Base-by-base conservation (phyloP, 2,113 vertebrate genomes). In the Poeciliopsis turrubarensis region DNA sequence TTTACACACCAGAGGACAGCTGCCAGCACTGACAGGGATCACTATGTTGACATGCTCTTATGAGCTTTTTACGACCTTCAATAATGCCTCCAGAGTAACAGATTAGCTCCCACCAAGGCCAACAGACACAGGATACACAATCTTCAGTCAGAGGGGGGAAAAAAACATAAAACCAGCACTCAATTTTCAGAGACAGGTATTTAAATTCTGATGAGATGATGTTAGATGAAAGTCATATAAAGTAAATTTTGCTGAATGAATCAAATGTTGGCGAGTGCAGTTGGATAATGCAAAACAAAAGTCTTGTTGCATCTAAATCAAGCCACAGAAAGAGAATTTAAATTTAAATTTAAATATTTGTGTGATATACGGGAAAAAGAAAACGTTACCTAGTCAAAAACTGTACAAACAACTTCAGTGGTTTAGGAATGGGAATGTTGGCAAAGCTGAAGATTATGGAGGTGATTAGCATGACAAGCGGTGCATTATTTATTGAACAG, bases 1-100 rank as follows among this genome's bases (percentile, higher is more conserved):
- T 29, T 61, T 81, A 80, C 72, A 66, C 72, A 66, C 70, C 32
- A 13, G 62, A 74, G 80, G 75, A 79, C 34, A 44, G 67, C 83
- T 81, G 73, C 65, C 88, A 85, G 76, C 78, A 6, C n/a, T 70
- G 84, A 83, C 72, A 78, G 81, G 61, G 68, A 31, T 60, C 81
- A 67, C 70, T 85, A 73, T 83, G 80, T 85, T 82, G 80, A 66
- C 69, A 77, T n/a, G 25, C 41, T 68, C 51, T 73, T 60, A 81
- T 72, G 73, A 83, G 79, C 68, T 80, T 60, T 67, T 67, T 51
- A 37, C 75, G 34, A 80, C 71, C 81, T 82, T 75, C 78, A 80
- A 54, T 72, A 77, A 76, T 30, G 32, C 41, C 81, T 76, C 75
- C 27, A 30, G 76, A 70, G 75, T 62, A 72, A 74, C 65, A 3